Base-by-base conservation (phyloP, 2,888 invertebrate species). In the Flabesymbios commensalis region DNA sequence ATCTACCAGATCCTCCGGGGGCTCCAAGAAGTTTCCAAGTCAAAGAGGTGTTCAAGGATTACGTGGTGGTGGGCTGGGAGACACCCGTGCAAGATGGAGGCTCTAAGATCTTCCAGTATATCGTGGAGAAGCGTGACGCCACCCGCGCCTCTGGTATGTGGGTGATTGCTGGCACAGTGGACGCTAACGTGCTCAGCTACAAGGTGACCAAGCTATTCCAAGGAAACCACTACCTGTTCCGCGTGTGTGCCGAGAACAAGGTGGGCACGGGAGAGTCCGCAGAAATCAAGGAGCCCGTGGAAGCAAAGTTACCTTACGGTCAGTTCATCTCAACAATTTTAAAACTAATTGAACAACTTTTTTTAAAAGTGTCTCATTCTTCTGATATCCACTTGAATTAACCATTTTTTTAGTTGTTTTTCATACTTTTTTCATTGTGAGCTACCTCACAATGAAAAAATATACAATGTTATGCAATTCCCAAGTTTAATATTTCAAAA, bases 251-350 rank as follows among this genome's bases (percentile, higher is more conserved):
- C 1, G 88, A 89, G 71, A 95, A 95, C 83, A 89, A 91, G 10
- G 88, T 92, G 57, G 94, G 94, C 7, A 84, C 86, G 51, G 92
- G 94, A 51, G 91, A 92, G 71, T 89, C 92, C 22, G 85, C 89
- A 48, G 90, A 91, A 81, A 91, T 94, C 17, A 72, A 74, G 19
- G 89, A 90, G 63, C 86, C 90, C 1, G 88, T 93, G 45, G 74
- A 73, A 36, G 76, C 79, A 29, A 78, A 78, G 86, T 60, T 67
- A 29, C 70, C 70, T 1, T 70, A 47, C 45, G 65, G 61, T 66
- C 28, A 59, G 59, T 59, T 33, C 2, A 19, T 19, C n/a, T 2
- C 17, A 51, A 17, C 4, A 51, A 51, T 31, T 51, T 29, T 24
- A 19, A 31, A 26, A 3, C 29, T 33, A 28, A 51, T 52, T 28